Base-by-base conservation (phyloP, 2,113 vertebrate species). In the Climacteris rufus region DNA sequence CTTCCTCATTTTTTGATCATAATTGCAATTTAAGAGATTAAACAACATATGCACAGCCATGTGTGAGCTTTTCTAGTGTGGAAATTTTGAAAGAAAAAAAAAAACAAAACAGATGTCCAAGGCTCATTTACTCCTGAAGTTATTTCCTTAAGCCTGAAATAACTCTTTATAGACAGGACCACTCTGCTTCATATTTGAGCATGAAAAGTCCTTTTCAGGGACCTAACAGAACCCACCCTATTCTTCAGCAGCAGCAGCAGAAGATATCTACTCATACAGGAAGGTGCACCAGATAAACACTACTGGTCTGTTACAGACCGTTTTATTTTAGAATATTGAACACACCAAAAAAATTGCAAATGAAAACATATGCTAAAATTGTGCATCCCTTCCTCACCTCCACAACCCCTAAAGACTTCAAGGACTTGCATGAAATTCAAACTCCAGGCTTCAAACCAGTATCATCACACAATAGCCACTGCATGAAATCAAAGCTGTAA, bases 11-110 rank as follows among this genome's bases (percentile, higher is more conserved):
- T 96, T 96, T 97, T 93, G 54, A 96, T 85, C 85, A 60, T 90
- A 96, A 97, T 94, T 94, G 59, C 94, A 96, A 95, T 96, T 96
- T 95, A 94, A 90, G 85, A 92, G 80, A 96, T 96, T 96, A 96
- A 94, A 96, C 92, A 96, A 94, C 94, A 94, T 93, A 96, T 87
- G 94, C 57, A 78, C 52, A 93, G 94, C 93, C 96, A 96, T 95
- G 94, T 96, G 93, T 71, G 74, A 82, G 87, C 61, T 53, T 83
- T 90, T 75, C 93, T 88, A 81, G 40, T 79, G 75, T 78, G 85
- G 83, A 96, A 96, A 90, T 86, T 49, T 37, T 68, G 83, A 81
- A 84, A 75, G 80, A 44, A 88, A 81, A 84, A 75, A 83, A 44
- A 45, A 3, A 5, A 52, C 71, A 84, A 94, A 95, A 20, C 96